These are phyloP conservation scores for Epinotia ramella DNA, from an alignment of 2,888 invertebrate species.

Conservation along the genomic window DNA sequence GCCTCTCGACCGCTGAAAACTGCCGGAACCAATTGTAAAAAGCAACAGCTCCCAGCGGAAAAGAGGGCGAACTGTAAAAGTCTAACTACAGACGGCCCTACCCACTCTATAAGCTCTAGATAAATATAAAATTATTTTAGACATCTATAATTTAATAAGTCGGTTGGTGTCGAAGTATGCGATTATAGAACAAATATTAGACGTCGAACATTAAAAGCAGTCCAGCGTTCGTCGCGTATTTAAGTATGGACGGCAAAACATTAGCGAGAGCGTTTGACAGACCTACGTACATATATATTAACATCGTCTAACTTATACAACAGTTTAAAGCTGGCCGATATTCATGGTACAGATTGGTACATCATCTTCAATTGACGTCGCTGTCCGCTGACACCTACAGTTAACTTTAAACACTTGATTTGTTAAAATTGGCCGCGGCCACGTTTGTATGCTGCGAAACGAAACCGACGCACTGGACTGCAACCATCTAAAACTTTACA, in stretches of 20 bases:
- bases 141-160: conserved; percentile 72
- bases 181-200: conserved; percentile 65
- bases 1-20: conserved; percentile 52
- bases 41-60: conserved; percentile 17
- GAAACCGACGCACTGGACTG: conserved; percentile 68
- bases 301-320: conserved; percentile 38
- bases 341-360: conserved; percentile 32
- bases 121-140: conserved; percentile 79
- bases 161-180: conserved; percentile 75
- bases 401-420: conserved; percentile 3
- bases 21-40: neutral
- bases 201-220: conserved; percentile 64
- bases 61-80: conserved; percentile 1
- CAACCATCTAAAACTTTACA: conserved; percentile 68
- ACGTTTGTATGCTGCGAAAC: conserved; percentile 35
- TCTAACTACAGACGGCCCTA: conserved; percentile 66
- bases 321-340: conserved; percentile 45
- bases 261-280: conserved; percentile 61
- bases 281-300: conserved; percentile 36
- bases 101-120: conserved; percentile 83
- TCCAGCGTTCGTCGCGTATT: conserved; percentile 67
- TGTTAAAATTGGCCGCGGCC: conserved; percentile 20
- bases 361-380: conserved; percentile 30
- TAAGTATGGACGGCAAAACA: conserved; percentile 83
- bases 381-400: conserved; percentile 31